Conservation (phyloP, 1,140 invertebrate species). For the Heliothis virescens region DNA sequence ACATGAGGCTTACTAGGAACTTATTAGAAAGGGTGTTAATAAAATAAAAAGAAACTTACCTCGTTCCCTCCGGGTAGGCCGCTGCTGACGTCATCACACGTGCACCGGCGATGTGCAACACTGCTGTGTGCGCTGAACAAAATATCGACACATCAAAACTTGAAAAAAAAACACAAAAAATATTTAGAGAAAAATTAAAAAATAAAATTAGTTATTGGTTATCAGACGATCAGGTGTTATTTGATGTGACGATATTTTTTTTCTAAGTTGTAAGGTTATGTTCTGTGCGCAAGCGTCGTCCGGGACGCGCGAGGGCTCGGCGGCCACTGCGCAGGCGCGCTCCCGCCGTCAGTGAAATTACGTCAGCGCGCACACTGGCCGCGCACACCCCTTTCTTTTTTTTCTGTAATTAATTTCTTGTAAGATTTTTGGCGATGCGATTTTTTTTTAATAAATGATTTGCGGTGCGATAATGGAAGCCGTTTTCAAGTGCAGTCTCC, state of each 20-base stretch:
- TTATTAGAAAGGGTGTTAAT: constrained; percentile 52
- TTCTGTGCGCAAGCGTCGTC: constrained; percentile 60
- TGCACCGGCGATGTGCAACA: constrained; percentile 61
- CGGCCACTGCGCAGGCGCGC: constrained; percentile 73
- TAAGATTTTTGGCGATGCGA: constrained; percentile 73
- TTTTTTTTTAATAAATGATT: constrained; percentile 60
- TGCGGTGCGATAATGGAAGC: constrained; percentile 33
- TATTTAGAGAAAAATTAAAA: constrained; percentile 13
- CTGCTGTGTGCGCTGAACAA: constrained; percentile 52
- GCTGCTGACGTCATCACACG: constrained; percentile 69
- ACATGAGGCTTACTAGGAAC: constrained; percentile 29
- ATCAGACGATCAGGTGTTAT: neutral
- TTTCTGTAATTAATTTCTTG: constrained; percentile 82
- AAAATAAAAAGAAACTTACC: constrained; percentile 66
- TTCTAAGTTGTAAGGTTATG: constrained; percentile 49
- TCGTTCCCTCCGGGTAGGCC: constrained; percentile 61
- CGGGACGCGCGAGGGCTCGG: constrained; percentile 71
- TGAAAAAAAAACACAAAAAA: neutral
- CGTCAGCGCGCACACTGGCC: constrained; percentile 71
- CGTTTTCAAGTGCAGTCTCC: constrained; percentile 10
- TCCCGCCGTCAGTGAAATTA: constrained; percentile 72
- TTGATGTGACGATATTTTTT: constrained; percentile 46
- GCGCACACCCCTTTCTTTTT: constrained; percentile 82
- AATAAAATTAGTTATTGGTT: neutral
- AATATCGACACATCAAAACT: constrained; percentile 38